Evolutionary conservation across 1,140 invertebrate species (phyloP), one percentile per base, ranked within the genome.

Genomic region (Oscheius sp.): DNA sequence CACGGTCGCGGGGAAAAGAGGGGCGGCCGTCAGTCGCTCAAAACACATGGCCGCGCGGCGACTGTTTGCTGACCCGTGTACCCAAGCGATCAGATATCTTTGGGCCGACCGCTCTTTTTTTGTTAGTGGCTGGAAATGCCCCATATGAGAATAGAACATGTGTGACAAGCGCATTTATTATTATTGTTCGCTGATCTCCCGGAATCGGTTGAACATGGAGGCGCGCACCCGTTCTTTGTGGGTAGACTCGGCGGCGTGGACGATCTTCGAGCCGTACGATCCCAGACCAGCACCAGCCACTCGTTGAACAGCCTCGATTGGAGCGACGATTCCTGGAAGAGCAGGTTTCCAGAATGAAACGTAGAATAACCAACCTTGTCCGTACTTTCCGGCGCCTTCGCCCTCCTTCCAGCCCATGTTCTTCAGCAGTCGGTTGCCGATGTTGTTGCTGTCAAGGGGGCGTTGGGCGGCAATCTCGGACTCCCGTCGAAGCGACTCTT

Each of bases 321-420:
- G 80, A 59, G 82, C 77, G 29, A 81, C 78, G 32, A 82, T 82
- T 20, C 80, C 80, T 80, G 34, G 28, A 80, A 71, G 31, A 7
- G 10, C 36, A 63, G 18, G 7, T 32, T 32, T 63, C 31, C 32
- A 59, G 55, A 59, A 59, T 15, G 23, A 0, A 59, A 15, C 55
- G 0, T 59, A 31, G 23, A 20, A 32, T 4, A 23, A 59, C 31
- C 13, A 34, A 78, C 95, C 95, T 87, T 97, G 94, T 83, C 93
- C 93, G 35, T 89, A 88, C 84, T 92, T 93, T 2, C 95, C 96
- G 13, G 98, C 86, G 0, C 96, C 96, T 88, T 93, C 90, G 1
- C 95, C 96, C 85, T 94, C 92, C 3, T 90, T 91, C 95, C 96
- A 99, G 0, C 96, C 96, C 95, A 98, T 98, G 86, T 95, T 97